phyloP scores from a whole-genome alignment of 2,797 vertebrate genomes.

The Pipistrellus pygmaeus region DNA sequence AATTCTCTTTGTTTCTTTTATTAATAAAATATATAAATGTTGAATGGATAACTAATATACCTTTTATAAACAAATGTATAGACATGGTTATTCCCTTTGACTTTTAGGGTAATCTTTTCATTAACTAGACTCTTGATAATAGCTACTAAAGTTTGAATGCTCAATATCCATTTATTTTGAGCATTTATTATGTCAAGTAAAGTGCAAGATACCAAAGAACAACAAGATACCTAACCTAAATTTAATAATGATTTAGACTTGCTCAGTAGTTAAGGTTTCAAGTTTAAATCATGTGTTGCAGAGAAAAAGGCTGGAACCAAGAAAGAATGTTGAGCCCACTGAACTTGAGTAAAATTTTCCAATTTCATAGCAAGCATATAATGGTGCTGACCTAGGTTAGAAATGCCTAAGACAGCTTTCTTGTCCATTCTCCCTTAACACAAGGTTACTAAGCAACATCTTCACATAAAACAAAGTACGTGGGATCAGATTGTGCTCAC shows the following conservation, averaged over 20 bases:
- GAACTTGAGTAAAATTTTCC: constrained; percentile 69
- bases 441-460: constrained; percentile 79
- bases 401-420: constrained; percentile 69
- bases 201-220: background rate
- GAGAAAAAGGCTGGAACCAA: constrained; percentile 45
- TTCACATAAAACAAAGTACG: constrained; percentile 74
- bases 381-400: constrained; percentile 60
- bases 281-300: constrained; percentile 52
- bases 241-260: constrained; percentile 53
- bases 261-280: background rate
- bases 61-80: constrained; percentile 11
- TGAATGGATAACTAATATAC: background rate
- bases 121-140: constrained; percentile 32
- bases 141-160: background rate
- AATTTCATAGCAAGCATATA: constrained; percentile 59
- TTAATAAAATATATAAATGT: constrained; percentile 5
- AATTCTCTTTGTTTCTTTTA: background rate
- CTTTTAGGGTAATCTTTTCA: background rate
- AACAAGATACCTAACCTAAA: background rate
- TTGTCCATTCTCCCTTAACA: constrained; percentile 69
- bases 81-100: background rate
- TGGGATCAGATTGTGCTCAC: constrained; percentile 48
- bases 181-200: background rate
- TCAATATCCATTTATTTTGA: constrained; percentile 17
- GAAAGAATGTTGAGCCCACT: constrained; percentile 45